Conservation (phyloP, 2,888 invertebrate species). For the Aspidiotus destructor region DNA sequence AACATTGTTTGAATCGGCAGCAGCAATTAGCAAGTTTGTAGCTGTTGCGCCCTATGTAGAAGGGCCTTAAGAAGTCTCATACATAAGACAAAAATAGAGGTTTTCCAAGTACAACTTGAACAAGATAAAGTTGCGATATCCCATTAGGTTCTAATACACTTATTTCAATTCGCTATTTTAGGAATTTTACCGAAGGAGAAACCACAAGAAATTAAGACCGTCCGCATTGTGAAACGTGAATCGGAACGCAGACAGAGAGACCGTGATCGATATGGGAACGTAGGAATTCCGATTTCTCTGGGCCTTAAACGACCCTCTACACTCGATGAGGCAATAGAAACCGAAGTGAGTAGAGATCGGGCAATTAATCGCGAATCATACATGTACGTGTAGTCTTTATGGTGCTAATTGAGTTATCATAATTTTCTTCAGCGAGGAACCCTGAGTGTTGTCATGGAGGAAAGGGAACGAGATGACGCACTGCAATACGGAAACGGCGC, state of each 20-base stretch:
- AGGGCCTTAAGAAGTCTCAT: no score
- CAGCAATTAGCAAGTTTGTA: no score
- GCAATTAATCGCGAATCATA: no score
- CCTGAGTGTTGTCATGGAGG: not conserved
- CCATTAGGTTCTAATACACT: no score
- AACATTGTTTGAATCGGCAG: no score
- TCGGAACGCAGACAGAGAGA: slow-evolving; percentile 76
- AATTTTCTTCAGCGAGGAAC: not conserved
- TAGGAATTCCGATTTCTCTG: slow-evolving; percentile 40
- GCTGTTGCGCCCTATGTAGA: no score
- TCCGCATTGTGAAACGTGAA: slow-evolving; percentile 84
- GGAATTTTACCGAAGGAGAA: slow-evolving; percentile 56
- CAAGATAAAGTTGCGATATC: no score
- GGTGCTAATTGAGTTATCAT: no score
- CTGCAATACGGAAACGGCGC: not conserved
- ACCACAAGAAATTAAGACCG: slow-evolving; percentile 77
- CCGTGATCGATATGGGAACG: slow-evolving; percentile 54
- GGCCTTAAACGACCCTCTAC: slow-evolving; percentile 35
- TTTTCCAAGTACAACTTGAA: no score
- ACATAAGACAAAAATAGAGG: no score
- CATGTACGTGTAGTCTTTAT: no score
- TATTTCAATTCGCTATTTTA: not conserved
- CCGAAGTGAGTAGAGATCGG: not conserved
- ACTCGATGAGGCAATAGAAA: not conserved
- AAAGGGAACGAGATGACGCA: not conserved